These are phyloP conservation scores for Mandrillus leucophaeus DNA, from an alignment of 2,113 vertebrate species.

Conservation along the genomic window DNA sequence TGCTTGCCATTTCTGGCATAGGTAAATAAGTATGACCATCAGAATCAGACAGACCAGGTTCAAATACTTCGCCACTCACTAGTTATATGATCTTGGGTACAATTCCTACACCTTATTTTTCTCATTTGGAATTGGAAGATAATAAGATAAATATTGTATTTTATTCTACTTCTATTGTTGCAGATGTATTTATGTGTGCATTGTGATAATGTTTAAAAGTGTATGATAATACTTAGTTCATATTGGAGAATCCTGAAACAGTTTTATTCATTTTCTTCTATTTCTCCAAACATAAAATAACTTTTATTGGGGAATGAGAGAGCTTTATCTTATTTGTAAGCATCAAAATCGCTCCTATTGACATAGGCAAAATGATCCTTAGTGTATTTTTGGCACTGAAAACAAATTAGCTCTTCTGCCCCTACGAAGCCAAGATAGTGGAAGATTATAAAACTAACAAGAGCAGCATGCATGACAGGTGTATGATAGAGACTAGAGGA, in stretches of 20 bases:
- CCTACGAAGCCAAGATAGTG: neutral
- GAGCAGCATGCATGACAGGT: neutral
- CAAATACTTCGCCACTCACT: neutral
- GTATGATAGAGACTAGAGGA: neutral
- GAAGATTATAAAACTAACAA: neutral
- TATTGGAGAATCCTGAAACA: neutral
- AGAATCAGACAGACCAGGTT: neutral
- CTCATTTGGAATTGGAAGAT: neutral
- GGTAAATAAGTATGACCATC: too few species aligned
- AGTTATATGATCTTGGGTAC: neutral
- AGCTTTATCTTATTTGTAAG: neutral
- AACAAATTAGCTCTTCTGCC: neutral
- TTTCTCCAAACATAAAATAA: neutral
- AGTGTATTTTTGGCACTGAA: neutral
- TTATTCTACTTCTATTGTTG: neutral
- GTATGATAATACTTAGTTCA: neutral
- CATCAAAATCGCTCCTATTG: neutral
- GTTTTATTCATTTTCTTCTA: neutral
- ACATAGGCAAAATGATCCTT: neutral
- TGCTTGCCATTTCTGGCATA: neutral
- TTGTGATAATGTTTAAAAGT: neutral
- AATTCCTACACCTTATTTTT: neutral
- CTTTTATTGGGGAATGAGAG: neutral
- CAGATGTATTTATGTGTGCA: neutral
- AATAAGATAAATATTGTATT: neutral